phyloP scores from a whole-genome alignment of 2,888 invertebrate species.

The Ceriagrion tenellum region DNA sequence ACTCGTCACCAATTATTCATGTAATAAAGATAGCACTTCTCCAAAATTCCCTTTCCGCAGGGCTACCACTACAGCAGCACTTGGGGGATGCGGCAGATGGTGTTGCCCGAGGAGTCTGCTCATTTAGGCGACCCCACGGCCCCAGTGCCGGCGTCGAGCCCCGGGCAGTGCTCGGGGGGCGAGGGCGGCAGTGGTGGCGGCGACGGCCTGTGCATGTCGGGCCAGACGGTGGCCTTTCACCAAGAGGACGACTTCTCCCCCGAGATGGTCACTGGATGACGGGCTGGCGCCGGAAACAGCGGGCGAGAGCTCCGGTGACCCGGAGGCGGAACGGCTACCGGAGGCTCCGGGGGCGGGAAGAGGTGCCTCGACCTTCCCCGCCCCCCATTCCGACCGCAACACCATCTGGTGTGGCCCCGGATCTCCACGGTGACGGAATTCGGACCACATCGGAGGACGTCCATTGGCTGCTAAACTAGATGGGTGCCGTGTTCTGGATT shows the following conservation, averaged over 20 bases:
- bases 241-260: conserved; percentile 70
- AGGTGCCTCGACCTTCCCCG: background rate
- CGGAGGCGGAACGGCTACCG: background rate
- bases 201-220: conserved; percentile 44
- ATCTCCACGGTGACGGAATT: conserved; percentile 17
- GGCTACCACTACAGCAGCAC: conserved; percentile 69
- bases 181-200: background rate
- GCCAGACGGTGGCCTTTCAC: conserved; percentile 58
- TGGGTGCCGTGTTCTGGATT: background rate
- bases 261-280: conserved; percentile 69
- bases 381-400: background rate
- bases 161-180: conserved; percentile 11
- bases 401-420: background rate
- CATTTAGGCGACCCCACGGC: conserved; percentile 62
- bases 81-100: conserved; percentile 68
- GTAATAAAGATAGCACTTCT: no score
- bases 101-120: conserved; percentile 68
- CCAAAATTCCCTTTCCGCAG: conserved; percentile 53
- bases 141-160: background rate
- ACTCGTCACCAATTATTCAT: no score
- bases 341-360: background rate
- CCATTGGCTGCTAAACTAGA: background rate
- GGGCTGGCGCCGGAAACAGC: background rate
- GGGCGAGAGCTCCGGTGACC: conserved; percentile 48
- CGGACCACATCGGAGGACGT: conserved; percentile 6